Evolutionary conservation across 1,140 invertebrate genomes (phyloP).

Genomic region (Laodelphax striatellus): DNA sequence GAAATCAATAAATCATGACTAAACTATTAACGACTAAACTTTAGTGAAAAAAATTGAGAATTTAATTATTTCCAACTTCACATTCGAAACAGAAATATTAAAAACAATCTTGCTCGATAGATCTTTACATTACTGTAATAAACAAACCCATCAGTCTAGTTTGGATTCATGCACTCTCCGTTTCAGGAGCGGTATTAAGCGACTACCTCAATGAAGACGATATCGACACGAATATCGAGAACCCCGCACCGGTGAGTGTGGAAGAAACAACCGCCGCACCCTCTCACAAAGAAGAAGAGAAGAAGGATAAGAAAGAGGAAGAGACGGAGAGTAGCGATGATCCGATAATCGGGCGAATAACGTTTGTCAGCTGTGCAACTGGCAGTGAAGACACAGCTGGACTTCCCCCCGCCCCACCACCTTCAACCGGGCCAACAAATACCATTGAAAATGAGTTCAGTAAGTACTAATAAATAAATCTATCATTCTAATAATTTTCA

Average conservation of each 20-base stretch:
- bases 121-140: no score
- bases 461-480: background rate
- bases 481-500: no score
- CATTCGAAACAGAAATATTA: no score
- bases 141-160: no score
- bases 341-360: constrained; percentile 24
- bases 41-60: no score
- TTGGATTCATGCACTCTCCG: no score
- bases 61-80: no score
- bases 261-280: constrained; percentile 24
- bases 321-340: constrained; percentile 22
- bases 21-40: no score
- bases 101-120: no score
- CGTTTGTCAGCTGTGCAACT: constrained; percentile 29
- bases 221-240: constrained; percentile 27
- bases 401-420: constrained; percentile 14
- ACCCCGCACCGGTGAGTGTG: constrained; percentile 29
- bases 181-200: constrained; percentile 46
- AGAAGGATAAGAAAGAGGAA: constrained; percentile 27
- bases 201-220: constrained; percentile 41
- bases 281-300: constrained; percentile 7
- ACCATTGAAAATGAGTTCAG: background rate
- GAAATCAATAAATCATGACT: no score
- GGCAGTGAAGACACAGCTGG: constrained; percentile 24
- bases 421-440: background rate